Evolutionary conservation across 1,140 invertebrate species (phyloP), one percentile per base, ranked within the genome.

Genomic region (Leptoteleia sp.): DNA sequence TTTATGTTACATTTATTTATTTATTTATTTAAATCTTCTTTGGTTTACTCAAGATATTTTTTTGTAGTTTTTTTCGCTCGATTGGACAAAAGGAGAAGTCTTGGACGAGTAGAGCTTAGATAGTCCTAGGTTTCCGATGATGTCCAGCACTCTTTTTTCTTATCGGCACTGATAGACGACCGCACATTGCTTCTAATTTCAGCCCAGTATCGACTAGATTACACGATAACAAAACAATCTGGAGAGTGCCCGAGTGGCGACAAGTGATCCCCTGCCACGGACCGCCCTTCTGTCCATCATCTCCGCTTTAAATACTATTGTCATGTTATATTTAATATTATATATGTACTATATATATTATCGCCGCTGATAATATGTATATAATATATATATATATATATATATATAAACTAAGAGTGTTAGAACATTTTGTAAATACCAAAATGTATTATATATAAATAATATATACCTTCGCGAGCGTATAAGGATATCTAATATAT

Each of bases 131-230:
- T 80, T 68, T 72, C 72, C 72, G 37, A 75, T 81, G 73, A 73
- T 81, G 71, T 79, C 67, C 67, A 76, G 70, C 50, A 75, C 68
- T 71, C 55, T 76, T 71, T 78, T 65, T 81, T 73, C 50, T 78
- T 78, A 62, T 61, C 57, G 71, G 65, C 61, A 76, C 65, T 79
- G 64, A 72, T 77, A 79, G 65, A 79, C 64, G 68, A 70, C 48
- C 72, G 72, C 68, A 78, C 68, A 79, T 72, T 75, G 61, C 73
- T 81, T 78, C 72, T 80, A 81, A 77, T 89, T 89, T 82, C 87
- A 90, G 89, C 88, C 73, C 86, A 89, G 73, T 90, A 89, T 71
- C 86, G 88, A 64, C 71, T 90, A 76, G 89, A 90, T 80, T 90
- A 89, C 73, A 82, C 84, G 65, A 85, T 87, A 82, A 83, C 86